phyloP scores from a whole-genome alignment of 2,888 invertebrate species.

The Caenorhabditis macrosperma region DNA sequence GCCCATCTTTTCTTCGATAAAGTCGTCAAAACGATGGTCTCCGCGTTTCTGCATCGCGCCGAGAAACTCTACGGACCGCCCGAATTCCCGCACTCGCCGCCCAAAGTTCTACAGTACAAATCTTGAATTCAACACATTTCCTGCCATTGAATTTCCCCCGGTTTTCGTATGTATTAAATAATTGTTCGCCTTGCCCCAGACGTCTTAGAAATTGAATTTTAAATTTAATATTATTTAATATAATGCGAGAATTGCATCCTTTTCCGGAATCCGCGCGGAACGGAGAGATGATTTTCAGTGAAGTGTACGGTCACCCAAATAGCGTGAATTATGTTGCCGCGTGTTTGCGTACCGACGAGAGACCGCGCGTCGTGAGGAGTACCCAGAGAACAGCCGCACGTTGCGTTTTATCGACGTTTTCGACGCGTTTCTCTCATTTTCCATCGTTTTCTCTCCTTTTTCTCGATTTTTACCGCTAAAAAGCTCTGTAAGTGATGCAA shows the following conservation, averaged over 20 bases:
- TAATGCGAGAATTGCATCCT: too few relatives aligned
- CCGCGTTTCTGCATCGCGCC: slow-evolving; percentile 92
- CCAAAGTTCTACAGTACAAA: slow-evolving; percentile 62
- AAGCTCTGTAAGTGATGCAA: background rate
- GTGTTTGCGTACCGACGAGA: slow-evolving; percentile 13
- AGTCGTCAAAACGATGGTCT: slow-evolving; percentile 95
- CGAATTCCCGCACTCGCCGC: slow-evolving; percentile 75
- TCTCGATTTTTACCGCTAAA: background rate
- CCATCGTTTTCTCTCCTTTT: background rate
- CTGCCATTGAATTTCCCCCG: too few relatives aligned
- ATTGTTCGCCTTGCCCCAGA: too few relatives aligned
- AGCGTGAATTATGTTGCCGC: background rate
- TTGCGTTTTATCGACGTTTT: slow-evolving; percentile 1
- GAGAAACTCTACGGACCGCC: slow-evolving; percentile 86
- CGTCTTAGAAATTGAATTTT: too few relatives aligned
- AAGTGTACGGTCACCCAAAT: background rate
- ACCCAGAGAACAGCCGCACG: slow-evolving; percentile 3
- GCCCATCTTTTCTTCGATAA: slow-evolving; percentile 93
- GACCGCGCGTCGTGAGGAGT: background rate
- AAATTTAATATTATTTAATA: too few relatives aligned
- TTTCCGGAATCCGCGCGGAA: too few relatives aligned
- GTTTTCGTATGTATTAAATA: too few relatives aligned
- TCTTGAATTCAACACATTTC: too few relatives aligned
- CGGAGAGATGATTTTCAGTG: too few relatives aligned
- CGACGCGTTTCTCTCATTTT: background rate